Conservation (phyloP, 2,113 vertebrate species). For the Pelobates fuscus region DNA sequence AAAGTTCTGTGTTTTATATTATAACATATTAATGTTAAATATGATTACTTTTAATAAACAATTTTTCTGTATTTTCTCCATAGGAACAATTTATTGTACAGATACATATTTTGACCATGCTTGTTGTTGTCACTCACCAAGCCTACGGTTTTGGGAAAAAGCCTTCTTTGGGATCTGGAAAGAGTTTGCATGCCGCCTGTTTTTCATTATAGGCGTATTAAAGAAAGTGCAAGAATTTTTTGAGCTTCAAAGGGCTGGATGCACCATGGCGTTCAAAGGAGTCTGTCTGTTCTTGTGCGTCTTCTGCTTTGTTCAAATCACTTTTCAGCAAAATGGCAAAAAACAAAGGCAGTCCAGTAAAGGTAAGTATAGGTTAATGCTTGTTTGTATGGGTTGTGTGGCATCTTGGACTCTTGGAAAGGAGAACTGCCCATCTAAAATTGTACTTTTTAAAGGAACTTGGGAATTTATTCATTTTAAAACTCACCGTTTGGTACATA, state of each 20-base stretch:
- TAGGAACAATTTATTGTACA: too few species aligned
- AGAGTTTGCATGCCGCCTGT: constrained; percentile 60
- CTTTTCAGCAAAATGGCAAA: constrained; percentile 61
- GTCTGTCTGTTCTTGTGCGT: constrained; percentile 75
- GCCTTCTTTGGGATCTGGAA: constrained; percentile 49
- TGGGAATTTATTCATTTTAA: too few species aligned
- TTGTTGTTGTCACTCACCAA: background rate
- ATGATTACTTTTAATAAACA: too few species aligned
- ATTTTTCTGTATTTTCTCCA: too few species aligned
- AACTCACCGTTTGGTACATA: too few species aligned
- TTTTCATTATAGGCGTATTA: constrained; percentile 54
- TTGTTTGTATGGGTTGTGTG: too few species aligned
- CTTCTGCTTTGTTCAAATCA: constrained; percentile 65
- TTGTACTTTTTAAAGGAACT: too few species aligned
- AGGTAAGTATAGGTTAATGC: constrained; percentile 70
- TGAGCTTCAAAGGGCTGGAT: constrained; percentile 21
- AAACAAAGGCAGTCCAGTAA: constrained; percentile 73
- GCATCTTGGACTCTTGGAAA: too few species aligned
- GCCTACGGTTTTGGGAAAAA: background rate
- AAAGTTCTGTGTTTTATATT: too few species aligned
- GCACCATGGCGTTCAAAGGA: constrained; percentile 73
- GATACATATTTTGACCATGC: too few species aligned
- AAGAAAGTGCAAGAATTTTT: constrained; percentile 5
- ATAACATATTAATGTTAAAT: too few species aligned
- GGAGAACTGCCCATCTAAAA: too few species aligned